Evolutionary conservation across 2,888 invertebrate genomes (phyloP), one percentile per base, ranked within the genome.

Genomic region (Meghimatium bilineatum): DNA sequence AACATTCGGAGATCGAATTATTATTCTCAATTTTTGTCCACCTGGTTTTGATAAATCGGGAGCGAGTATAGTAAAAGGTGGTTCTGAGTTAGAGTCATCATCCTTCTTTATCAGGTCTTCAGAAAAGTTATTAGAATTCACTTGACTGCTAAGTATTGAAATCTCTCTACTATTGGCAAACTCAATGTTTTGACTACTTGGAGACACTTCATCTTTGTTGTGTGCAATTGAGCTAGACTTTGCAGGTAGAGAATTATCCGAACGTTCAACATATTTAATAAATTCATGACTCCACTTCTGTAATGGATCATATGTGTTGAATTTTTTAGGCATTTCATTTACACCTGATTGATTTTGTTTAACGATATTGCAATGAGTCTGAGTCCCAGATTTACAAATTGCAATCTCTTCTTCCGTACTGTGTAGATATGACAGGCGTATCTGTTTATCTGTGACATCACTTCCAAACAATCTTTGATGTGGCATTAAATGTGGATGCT

Each of bases 1-100:
- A 60, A 84, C 69, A 76, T 84, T 84, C 56, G 84, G 84, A 29
- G 84, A 84, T 69, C 84, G 29, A 44, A 84, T 75, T 12, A 84
- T 63, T n/a, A 84, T 80, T 36, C 80, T 75, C 14, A 84, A 60
- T 44, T 80, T 80, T 36, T 84, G 84, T 2, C 84, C 84, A 1
- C 12, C 8, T 34, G 71, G n/a, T 49, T 67, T 84, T 23, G 36
- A 34, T 38, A 63, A 36, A n/a, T 77, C 77, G 14, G 36, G n/a
- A 20, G 60, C 77, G n/a, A 20, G 26, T n/a, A 26, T n/a, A 36
- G 36, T 20, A 77, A 36, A 63, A 6, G 74, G 71, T 26, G 38
- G 32, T 52, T 32, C 74, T 74, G 52, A 52, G 52, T 32, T 49
- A 32, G 20, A 23, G 12, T 44, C 52, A 32, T 52, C 74, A 32